Evolutionary conservation across 1,140 invertebrate species (phyloP).

Genomic region (Oscheius sp.): DNA sequence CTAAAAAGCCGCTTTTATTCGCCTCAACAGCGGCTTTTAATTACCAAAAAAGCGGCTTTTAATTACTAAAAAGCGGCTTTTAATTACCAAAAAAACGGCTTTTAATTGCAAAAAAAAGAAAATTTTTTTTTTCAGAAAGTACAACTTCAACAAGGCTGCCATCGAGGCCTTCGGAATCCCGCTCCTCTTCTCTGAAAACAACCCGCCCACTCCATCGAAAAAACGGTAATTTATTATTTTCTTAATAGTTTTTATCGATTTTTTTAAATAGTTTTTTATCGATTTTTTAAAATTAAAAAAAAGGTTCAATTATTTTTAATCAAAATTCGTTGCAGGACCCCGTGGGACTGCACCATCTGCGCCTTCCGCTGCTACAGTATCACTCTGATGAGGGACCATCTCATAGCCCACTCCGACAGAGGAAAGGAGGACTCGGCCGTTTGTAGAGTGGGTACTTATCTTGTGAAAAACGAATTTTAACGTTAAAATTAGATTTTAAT

Average conservation of each 20-base stretch:
- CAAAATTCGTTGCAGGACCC: not conserved
- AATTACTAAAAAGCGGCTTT: too few relatives aligned
- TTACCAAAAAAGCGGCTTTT: too few relatives aligned
- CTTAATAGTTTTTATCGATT: too few relatives aligned
- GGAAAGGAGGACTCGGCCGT: conserved; percentile 15
- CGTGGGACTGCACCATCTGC: conserved; percentile 29
- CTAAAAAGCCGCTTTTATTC: too few relatives aligned
- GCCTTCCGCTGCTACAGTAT: conserved; percentile 19
- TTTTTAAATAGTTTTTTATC: too few relatives aligned
- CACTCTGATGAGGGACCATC: not conserved
- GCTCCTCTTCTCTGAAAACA: not conserved
- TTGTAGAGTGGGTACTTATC: not conserved
- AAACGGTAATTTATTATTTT: too few relatives aligned
- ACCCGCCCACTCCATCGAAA: conserved; percentile 12
- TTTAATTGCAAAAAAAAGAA: too few relatives aligned
- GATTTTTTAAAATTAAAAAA: too few relatives aligned
- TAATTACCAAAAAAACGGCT: too few relatives aligned
- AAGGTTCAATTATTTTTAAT: not conserved
- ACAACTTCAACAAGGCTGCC: conserved; percentile 34
- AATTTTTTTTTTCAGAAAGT: conserved; percentile 11
- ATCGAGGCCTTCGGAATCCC: conserved; percentile 30
- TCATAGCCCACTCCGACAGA: not conserved
- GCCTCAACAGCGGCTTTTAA: too few relatives aligned
- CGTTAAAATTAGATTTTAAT: too few relatives aligned
- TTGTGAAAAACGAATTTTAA: too few relatives aligned